Evolutionary conservation across 2,797 vertebrate genomes (phyloP), one percentile per base, ranked within the genome.

Genomic region (Diceros bicornis): DNA sequence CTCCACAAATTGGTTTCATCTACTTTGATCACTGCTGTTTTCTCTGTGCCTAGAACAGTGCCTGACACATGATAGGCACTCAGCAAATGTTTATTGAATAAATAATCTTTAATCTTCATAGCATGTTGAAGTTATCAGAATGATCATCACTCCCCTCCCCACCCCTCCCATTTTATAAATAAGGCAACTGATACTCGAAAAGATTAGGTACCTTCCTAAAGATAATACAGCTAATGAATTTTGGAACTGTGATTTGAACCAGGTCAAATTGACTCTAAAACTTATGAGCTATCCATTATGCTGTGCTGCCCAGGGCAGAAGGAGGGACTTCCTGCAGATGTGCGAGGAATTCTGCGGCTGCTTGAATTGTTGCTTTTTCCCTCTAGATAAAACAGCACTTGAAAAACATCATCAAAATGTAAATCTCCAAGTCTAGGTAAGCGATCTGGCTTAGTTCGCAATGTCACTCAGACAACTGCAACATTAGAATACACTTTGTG

Each of bases 401-500:
- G 88, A 41, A 77, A 97, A 97, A 96, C 83, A 92, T 94, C 92
- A 97, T 95, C 96, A 97, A 97, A 97, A 97, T 96, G 96, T 97
- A 98, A 97, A 94, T 96, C 95, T 97, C 97, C 93, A 95, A 61
- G 85, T 96, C 52, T 91, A 96, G 89, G 95, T 95, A 96, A 96
- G 81, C 95, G 84, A 84, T 83, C 93, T 97, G 97, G 77, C 96
- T 96, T 83, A 72, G 89, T 66, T 75, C 57, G 23, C 82, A 72
- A 88, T 94, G 87, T 97, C 89, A 78, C 92, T 96, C 87, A 96
- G 94, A 96, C 71, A 85, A 95, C 90, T 74, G 61, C 0, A 0
- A 88, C 87, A 94, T 93, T 94, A 90, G 81, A 95, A 96, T 88
- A 96, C 2, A 77, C 62, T 97, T 78, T 94, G 87, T 92, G 21